These are phyloP conservation scores for Tenualosa ilisha DNA, from an alignment of 2,797 vertebrate genomes.

Conservation along the genomic window DNA sequence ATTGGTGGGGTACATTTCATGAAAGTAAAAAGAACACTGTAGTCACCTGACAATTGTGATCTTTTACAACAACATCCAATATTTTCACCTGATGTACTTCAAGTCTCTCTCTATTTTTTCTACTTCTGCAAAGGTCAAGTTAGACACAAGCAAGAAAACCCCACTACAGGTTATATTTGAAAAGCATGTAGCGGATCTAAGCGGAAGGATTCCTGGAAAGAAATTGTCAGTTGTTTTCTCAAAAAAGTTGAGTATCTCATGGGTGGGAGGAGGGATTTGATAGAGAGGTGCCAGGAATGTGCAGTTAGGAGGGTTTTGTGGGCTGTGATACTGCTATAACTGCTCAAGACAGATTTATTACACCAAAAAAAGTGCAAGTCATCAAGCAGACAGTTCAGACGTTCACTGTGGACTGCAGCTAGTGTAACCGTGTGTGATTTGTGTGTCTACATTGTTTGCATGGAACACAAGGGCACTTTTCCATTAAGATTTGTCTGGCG, in stretches of 20 bases:
- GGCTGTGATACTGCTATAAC: slow-evolving; percentile 14
- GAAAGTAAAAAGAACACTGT: not conserved
- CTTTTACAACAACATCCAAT: not conserved
- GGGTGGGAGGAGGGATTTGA: not conserved
- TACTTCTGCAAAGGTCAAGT: not conserved
- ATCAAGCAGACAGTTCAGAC: slow-evolving; percentile 20
- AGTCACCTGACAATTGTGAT: not conserved
- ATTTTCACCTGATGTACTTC: not conserved
- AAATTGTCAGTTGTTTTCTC: slow-evolving; percentile 8
- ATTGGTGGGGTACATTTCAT: not conserved
- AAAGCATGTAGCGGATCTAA: not conserved
- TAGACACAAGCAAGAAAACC: not conserved
- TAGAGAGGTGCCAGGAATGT: slow-evolving; percentile 19
- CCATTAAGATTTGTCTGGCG: slow-evolving; percentile 13
- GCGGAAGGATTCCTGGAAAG: not conserved
- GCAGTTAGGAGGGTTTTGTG: not conserved
- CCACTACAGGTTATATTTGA: not conserved
- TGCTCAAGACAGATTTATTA: slow-evolving; percentile 16
- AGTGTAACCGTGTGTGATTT: slow-evolving; percentile 14
- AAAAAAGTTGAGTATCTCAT: not conserved
- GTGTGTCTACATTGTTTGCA: slow-evolving; percentile 17
- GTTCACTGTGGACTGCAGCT: not conserved
- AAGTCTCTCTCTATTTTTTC: not conserved
- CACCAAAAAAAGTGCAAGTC: slow-evolving; percentile 20
- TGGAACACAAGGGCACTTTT: slow-evolving; percentile 11